Base-by-base conservation (phyloP, 2,113 vertebrate genomes). In the Sturnus vulgaris region DNA sequence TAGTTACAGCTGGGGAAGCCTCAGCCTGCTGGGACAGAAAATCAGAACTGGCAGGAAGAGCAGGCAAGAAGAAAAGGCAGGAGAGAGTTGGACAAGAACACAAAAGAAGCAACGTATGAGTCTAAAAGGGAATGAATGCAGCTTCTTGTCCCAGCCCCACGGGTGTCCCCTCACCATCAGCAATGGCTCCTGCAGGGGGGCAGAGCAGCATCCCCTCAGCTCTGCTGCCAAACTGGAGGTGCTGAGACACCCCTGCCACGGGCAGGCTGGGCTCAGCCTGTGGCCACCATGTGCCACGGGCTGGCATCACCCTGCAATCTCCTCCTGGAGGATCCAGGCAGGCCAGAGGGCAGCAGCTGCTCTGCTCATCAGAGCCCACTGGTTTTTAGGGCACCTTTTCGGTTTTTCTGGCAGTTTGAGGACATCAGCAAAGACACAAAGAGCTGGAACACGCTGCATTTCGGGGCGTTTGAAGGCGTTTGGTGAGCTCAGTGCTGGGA, bases 241-340 rank as follows among this genome's bases (percentile, higher is more conserved):
- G 42, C 22, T 39, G 52, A 39, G 21, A 14, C 23, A 3, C n/a
- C 46, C 12, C 9, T 22, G 28, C 10, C 39, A 15, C 33, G 16
- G 49, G 23, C 21, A 35, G 50, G 16, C 30, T 3, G 1, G 44
- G 76, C 80, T 61, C 82, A 83, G 57, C 24, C 61, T 1, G 9
- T 9, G n/a, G 61, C 71, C 28, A 2, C 14, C 9, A 4, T 1
- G 1, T 8, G 31, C 68, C n/a, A 11, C 0, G 14, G 44, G 44
- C 85, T 57, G 61, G 71, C 39, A 68, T 1, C 1, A 2, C 1
- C 0, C 0, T 30, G 35, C 17, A 52, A 25, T 22, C 42, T 24
- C 60, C 70, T 37, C 61, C 56, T 65, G n/a, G 33, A 31, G 42
- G 42, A 47, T 37, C 39, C 79, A 25, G 50, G 75, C 47, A 42